Base-by-base conservation (phyloP, 1,140 invertebrate genomes). In the Apis dorsata region DNA sequence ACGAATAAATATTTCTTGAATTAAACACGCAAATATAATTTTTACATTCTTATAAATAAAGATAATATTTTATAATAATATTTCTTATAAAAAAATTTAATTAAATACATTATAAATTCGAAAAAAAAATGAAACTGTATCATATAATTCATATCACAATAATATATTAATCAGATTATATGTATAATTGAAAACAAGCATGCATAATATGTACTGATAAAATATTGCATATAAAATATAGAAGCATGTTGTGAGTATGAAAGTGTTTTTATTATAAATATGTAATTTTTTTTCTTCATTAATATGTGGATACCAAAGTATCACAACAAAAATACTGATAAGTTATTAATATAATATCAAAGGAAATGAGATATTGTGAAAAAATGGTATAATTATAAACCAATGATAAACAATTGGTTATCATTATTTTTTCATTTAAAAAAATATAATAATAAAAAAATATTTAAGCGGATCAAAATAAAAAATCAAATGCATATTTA, bases 341-440 rank as follows among this genome's bases (percentile, higher is more conserved):
- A 28, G 15, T 2, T 49, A 51, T 63, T 76, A 9, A 60, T 21
- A 49, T 3, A 11, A 13, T 55, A 44, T 68, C 53, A 2, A 4
- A 19, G 65, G 63, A 57, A 59, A 78, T 24, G 66, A 60, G 21
- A 24, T 79, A 70, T 69, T 51, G 3, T 12, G 19, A 59, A 70
- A 7, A 15, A 70, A 51, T 69, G 21, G 13, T 21, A 17, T 24
- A 49, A 70, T 69, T 11, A 10, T 15, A 5, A 24, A 24, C n/a
- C 19, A 17, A 21, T 8, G n/a, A 59, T 79, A 60, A 51, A 5
- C 17, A 8, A 1, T 9, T 21, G 28, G 4, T 60, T 79, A 70
- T 55, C 34, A 3, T 60, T 60, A 24, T 60, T 79, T 79, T 17
- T 70, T 70, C 51, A 53, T 70, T 79, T 28, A 60, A 69, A 51